These are phyloP conservation scores for Elysia crispata DNA, from an alignment of 2,888 invertebrate genomes.

Conservation along the genomic window DNA sequence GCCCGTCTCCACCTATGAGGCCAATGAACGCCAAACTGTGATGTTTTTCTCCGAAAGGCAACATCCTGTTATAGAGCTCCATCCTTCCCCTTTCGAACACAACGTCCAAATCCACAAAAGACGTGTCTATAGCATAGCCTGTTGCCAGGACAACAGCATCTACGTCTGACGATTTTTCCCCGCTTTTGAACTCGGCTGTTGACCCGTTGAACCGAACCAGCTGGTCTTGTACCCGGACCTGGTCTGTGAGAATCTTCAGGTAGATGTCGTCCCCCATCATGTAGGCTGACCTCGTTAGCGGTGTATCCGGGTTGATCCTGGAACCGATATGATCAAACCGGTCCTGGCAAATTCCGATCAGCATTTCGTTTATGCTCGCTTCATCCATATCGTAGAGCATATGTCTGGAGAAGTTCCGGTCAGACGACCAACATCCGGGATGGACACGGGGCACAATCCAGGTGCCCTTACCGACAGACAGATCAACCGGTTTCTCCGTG, in stretches of 20 bases:
- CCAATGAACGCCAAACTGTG: too few species aligned
- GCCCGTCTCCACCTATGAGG: too few species aligned
- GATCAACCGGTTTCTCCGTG: too few species aligned
- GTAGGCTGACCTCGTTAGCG: neutral
- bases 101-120: conserved; percentile 26
- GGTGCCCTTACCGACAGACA: conserved; percentile 10
- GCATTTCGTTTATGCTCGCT: neutral
- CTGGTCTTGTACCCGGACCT: neutral
- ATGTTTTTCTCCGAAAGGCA: too few species aligned
- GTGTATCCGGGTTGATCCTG: neutral
- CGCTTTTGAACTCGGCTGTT: conserved; percentile 5
- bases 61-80: too few species aligned
- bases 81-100: too few species aligned
- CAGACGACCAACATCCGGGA: neutral
- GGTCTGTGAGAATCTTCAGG: conserved; percentile 1
- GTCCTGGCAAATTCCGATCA: neutral
- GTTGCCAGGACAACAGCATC: conserved; percentile 15
- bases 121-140: conserved; percentile 10
- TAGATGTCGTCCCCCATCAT: neutral
- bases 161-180: neutral
- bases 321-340: neutral
- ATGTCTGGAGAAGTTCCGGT: neutral
- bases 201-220: neutral
- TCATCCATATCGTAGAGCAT: neutral
- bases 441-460: conserved; percentile 20